These are phyloP conservation scores for Bradysia coprophila DNA, from an alignment of 1,140 invertebrate genomes.

Conservation along the genomic window DNA sequence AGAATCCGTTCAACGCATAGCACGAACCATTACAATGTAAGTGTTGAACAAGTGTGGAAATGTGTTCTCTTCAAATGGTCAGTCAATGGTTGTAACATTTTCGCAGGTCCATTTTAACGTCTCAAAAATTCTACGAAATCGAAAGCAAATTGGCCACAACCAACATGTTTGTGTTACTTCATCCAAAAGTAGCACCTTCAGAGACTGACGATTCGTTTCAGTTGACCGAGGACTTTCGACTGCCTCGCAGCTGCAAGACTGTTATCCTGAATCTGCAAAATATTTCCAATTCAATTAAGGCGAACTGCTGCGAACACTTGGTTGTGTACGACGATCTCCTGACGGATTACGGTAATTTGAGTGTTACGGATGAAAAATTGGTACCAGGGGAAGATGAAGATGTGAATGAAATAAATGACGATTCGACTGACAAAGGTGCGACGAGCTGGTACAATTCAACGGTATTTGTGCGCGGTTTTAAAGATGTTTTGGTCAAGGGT, in stretches of 20 bases:
- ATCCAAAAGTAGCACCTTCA: background rate
- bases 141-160: background rate
- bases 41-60: background rate
- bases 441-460: background rate
- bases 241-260: background rate
- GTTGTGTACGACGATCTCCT: too few relatives aligned
- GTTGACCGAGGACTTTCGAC: background rate
- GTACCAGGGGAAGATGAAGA: too few relatives aligned
- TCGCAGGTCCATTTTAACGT: background rate
- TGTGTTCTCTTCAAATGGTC: background rate
- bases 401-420: background rate
- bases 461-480: background rate
- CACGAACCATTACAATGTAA: background rate
- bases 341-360: too few relatives aligned
- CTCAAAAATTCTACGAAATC: background rate
- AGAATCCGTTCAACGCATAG: background rate
- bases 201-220: background rate
- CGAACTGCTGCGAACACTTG: background rate
- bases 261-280: background rate
- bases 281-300: background rate
- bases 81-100: background rate
- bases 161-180: background rate
- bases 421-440: background rate
- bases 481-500: background rate
- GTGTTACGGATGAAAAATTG: too few relatives aligned